Percentiles rank a stretch among this genome's conserved stretches.
Evolutionary conservation across 2,888 invertebrate genomes (phyloP).

Genomic region (Xestia c-nigrum): DNA sequence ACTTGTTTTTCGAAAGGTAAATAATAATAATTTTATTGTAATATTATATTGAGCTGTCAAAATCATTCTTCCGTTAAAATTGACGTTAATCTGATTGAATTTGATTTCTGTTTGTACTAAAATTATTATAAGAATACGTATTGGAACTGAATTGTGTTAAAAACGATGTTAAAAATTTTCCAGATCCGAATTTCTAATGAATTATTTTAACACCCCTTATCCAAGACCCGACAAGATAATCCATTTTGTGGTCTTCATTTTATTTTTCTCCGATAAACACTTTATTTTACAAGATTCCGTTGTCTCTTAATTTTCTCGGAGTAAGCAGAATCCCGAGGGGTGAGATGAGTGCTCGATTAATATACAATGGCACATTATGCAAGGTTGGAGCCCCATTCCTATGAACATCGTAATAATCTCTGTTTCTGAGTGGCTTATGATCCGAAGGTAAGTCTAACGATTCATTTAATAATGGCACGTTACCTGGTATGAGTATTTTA

Average conservation of each 20-base stretch:
- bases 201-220: constrained; percentile 1
- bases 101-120: neutral
- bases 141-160: neutral
- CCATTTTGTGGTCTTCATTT: constrained; percentile 30
- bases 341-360: constrained; percentile 43
- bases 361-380: constrained; percentile 50
- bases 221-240: constrained; percentile 25
- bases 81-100: neutral
- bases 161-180: neutral
- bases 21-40: neutral
- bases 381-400: constrained; percentile 6
- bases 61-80: neutral
- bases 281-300: constrained; percentile 35
- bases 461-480: neutral
- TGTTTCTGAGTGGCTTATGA: constrained; percentile 32
- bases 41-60: neutral
- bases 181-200: neutral
- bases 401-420: constrained; percentile 30
- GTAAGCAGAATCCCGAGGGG: constrained; percentile 34
- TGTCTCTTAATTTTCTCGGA: constrained; percentile 40
- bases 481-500: neutral
- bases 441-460: constrained; percentile 13
- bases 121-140: neutral
- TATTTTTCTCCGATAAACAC: constrained; percentile 46
- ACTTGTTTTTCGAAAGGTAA: neutral